phyloP scores from a whole-genome alignment of 2,797 vertebrate genomes.

The Rhinichthys osculus region DNA sequence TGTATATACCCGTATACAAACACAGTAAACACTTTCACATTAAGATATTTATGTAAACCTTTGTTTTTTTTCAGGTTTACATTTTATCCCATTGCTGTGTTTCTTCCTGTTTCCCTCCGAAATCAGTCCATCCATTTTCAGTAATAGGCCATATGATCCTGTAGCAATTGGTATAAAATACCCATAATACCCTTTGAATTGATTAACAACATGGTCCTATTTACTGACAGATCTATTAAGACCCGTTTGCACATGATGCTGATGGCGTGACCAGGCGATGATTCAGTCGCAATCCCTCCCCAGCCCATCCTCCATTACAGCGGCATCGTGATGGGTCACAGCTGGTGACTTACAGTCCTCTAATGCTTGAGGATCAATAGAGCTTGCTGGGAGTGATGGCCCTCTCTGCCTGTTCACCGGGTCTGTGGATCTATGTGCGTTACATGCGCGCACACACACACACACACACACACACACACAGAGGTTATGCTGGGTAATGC shows the following conservation, averaged over 20 bases:
- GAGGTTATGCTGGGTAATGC: constrained; percentile 20
- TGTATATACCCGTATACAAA: not conserved
- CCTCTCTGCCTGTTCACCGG: not conserved
- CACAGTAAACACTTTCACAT: not conserved
- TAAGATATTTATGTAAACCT: constrained; percentile 1
- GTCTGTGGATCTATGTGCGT: constrained; percentile 18
- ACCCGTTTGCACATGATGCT: not conserved
- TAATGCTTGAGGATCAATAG: constrained; percentile 45
- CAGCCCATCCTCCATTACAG: constrained; percentile 17
- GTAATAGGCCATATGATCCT: constrained; percentile 35
- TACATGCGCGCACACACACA: not conserved
- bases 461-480: not conserved
- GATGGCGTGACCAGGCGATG: constrained; percentile 9
- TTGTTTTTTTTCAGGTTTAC: constrained; percentile 2
- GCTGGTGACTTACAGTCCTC: constrained; percentile 15
- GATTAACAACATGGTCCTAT: constrained; percentile 10
- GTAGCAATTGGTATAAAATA: constrained; percentile 44
- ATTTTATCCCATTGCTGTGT: constrained; percentile 4
- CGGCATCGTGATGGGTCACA: constrained; percentile 27
- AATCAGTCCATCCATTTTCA: constrained; percentile 36
- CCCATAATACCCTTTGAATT: constrained; percentile 44
- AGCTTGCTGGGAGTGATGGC: not conserved
- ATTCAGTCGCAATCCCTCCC: constrained; percentile 2
- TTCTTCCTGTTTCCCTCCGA: constrained; percentile 35
- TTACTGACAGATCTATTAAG: constrained; percentile 31